These are phyloP conservation scores for Bradypus variegatus DNA, from an alignment of 2,797 vertebrate genomes.

Conservation along the genomic window DNA sequence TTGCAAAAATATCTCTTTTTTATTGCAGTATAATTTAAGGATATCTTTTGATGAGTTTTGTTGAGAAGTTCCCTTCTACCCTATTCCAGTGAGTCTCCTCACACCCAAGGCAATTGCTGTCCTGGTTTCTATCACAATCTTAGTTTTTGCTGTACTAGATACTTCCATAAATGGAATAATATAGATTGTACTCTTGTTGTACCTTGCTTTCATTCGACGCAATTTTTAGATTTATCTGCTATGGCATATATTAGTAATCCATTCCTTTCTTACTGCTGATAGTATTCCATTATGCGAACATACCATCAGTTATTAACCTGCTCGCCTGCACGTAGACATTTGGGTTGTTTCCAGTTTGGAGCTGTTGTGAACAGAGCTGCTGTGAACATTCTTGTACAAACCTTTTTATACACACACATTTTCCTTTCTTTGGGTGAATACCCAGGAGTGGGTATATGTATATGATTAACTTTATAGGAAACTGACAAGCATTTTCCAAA, in stretches of 20 bases:
- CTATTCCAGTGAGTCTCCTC: neutral
- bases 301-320: neutral
- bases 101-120: neutral
- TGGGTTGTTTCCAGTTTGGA: neutral
- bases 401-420: neutral
- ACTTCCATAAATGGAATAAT: neutral
- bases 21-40: neutral
- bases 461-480: constrained; percentile 5
- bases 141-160: neutral
- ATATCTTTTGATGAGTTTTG: neutral
- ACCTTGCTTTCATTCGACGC: neutral
- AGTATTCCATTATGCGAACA: neutral
- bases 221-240: neutral
- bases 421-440: constrained; percentile 19
- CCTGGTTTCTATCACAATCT: neutral
- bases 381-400: neutral
- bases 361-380: neutral
- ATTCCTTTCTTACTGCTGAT: constrained; percentile 1
- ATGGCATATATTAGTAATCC: neutral
- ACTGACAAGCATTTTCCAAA: neutral
- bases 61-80: neutral
- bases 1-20: neutral
- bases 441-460: neutral
- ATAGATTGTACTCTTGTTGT: neutral
- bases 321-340: neutral